Conservation (phyloP, 2,888 invertebrate genomes). For the Rotaria sp. region DNA sequence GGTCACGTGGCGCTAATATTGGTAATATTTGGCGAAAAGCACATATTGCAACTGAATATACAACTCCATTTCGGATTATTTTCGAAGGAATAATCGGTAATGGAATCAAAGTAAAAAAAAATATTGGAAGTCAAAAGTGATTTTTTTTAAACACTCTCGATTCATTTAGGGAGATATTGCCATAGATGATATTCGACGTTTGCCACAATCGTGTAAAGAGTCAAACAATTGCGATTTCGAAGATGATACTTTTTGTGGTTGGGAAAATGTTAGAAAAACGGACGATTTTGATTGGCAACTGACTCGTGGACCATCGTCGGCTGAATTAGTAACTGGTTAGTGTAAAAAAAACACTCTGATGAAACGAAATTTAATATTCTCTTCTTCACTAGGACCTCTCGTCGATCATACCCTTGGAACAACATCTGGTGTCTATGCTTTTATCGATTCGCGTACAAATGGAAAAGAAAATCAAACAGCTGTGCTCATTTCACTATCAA, state of each 20-base stretch:
- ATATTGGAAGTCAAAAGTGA: too few relatives aligned
- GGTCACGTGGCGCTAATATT: slow-evolving; percentile 30
- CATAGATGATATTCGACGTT: too few relatives aligned
- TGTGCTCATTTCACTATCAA: too few relatives aligned
- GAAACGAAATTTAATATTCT: too few relatives aligned
- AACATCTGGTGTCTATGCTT: slow-evolving; percentile 42
- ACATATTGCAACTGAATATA: slow-evolving; percentile 33
- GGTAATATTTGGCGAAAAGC: slow-evolving; percentile 32
- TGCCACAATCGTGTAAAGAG: background rate
- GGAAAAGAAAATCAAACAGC: too few relatives aligned
- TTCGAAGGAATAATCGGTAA: slow-evolving; percentile 49
- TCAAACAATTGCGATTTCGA: slow-evolving; percentile 33
- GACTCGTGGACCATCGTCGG: too few relatives aligned
- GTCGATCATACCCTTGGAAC: slow-evolving; percentile 41
- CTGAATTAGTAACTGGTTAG: too few relatives aligned
- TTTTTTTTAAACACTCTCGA: too few relatives aligned
- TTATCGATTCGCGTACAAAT: slow-evolving; percentile 15
- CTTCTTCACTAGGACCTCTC: background rate
- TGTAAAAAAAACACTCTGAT: too few relatives aligned
- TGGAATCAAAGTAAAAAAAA: slow-evolving; percentile 38
- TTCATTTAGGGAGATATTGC: too few relatives aligned
- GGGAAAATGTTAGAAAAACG: too few relatives aligned
- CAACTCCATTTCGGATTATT: slow-evolving; percentile 44
- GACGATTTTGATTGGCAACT: too few relatives aligned
- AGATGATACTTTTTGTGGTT: background rate